Evolutionary conservation across 2,113 vertebrate genomes (phyloP).

Genomic region (Nipponia nippon): DNA sequence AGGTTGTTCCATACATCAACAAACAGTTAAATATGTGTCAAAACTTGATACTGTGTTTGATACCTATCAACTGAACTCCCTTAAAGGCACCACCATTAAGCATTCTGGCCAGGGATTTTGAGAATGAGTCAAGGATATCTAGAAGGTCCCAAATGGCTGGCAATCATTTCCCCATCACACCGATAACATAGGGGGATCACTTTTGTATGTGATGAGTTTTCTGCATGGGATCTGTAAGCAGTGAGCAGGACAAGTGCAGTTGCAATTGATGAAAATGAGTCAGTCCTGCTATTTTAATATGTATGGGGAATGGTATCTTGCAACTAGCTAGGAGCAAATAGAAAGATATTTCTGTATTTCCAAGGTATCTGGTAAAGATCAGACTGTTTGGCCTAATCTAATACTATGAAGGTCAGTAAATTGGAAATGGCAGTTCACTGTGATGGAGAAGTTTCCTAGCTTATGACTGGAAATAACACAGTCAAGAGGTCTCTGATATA

Average conservation of each 20-base stretch:
- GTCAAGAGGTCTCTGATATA: not conserved
- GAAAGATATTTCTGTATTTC: not conserved
- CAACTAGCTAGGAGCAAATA: not conserved
- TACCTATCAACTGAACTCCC: not conserved
- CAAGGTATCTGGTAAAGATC: not conserved
- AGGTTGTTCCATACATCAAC: not conserved
- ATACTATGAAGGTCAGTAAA: not conserved
- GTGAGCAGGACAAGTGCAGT: not conserved
- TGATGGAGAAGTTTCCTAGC: not conserved
- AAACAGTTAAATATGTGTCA: not conserved
- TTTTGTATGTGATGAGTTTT: not conserved
- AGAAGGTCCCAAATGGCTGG: not conserved
- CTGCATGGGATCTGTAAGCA: not conserved
- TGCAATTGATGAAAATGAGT: not conserved
- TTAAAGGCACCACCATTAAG: not conserved
- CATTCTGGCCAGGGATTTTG: not conserved
- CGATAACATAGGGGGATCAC: not conserved
- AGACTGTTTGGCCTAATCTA: not conserved
- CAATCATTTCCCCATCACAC: not conserved
- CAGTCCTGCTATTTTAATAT: not conserved
- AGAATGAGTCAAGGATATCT: not conserved
- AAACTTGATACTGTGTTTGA: not conserved
- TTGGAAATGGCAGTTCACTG: not conserved
- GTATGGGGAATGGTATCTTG: not conserved
- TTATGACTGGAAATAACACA: conserved; percentile 2